Conservation (phyloP, 2,113 vertebrate species). For the Rhea pennata region DNA sequence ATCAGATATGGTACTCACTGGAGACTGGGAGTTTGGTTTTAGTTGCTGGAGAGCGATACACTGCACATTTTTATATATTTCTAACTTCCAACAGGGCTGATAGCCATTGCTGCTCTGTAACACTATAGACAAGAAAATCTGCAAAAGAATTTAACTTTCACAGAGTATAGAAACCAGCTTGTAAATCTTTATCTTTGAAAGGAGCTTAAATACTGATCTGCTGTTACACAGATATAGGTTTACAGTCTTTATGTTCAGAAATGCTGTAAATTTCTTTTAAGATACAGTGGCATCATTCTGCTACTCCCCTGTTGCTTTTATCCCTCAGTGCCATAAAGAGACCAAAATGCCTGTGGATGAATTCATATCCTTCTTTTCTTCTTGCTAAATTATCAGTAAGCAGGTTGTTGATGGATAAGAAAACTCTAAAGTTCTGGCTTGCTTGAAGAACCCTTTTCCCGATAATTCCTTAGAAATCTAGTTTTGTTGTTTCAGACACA, state of each 20-base stretch:
- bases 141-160: no score
- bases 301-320: background rate
- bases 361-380: background rate
- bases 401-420: background rate
- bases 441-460: background rate
- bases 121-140: background rate
- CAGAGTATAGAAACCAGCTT: no score
- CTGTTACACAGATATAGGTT: background rate
- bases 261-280: background rate
- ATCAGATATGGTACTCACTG: background rate
- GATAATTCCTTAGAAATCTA: background rate
- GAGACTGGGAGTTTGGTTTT: background rate
- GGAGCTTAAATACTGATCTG: background rate
- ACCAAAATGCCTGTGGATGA: background rate
- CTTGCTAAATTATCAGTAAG: background rate
- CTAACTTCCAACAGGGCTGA: background rate
- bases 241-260: background rate
- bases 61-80: background rate
- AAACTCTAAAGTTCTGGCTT: background rate
- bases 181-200: no score
- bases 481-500: background rate
- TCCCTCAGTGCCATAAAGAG: background rate
- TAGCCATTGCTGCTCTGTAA: background rate
- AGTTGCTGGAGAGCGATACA: background rate
- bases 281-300: background rate